These are phyloP conservation scores for Poecilobothrus nobilitatus DNA, from an alignment of 2,888 invertebrate species.

Conservation along the genomic window DNA sequence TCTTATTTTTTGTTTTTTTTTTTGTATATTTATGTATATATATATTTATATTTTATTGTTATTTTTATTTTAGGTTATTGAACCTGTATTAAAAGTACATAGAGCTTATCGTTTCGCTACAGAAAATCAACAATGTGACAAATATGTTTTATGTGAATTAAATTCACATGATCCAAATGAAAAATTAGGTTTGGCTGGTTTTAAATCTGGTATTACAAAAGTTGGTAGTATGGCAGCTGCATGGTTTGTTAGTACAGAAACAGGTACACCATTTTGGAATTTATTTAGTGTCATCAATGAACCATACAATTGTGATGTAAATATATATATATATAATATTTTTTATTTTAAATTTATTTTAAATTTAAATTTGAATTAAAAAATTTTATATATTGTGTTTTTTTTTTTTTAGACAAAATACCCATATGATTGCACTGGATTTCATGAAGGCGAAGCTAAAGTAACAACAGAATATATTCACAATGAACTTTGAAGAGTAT, in stretches of 20 bases:
- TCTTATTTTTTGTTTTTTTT: not conserved
- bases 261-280: slow-evolving; percentile 68
- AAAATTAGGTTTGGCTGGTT: slow-evolving; percentile 51
- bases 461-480: slow-evolving; percentile 76
- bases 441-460: slow-evolving; percentile 73
- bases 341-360: no score
- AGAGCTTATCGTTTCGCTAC: slow-evolving; percentile 68
- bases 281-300: slow-evolving; percentile 67
- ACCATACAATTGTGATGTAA: slow-evolving; percentile 64
- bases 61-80: slow-evolving; percentile 51
- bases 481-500: slow-evolving; percentile 56
- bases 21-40: no score
- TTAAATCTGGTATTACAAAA: slow-evolving; percentile 64
- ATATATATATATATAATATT: slow-evolving; percentile 24
- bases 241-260: slow-evolving; percentile 66
- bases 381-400: no score
- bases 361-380: no score
- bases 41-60: slow-evolving; percentile 11
- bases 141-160: slow-evolving; percentile 68
- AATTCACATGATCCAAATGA: slow-evolving; percentile 56
- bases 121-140: slow-evolving; percentile 62
- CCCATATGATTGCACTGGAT: slow-evolving; percentile 64
- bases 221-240: slow-evolving; percentile 66
- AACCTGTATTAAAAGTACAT: slow-evolving; percentile 73
- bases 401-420: slow-evolving; percentile 38